Evolutionary conservation across 2,888 invertebrate genomes (phyloP), one percentile per base, ranked within the genome.

Genomic region (Phytoseiulus persimilis): DNA sequence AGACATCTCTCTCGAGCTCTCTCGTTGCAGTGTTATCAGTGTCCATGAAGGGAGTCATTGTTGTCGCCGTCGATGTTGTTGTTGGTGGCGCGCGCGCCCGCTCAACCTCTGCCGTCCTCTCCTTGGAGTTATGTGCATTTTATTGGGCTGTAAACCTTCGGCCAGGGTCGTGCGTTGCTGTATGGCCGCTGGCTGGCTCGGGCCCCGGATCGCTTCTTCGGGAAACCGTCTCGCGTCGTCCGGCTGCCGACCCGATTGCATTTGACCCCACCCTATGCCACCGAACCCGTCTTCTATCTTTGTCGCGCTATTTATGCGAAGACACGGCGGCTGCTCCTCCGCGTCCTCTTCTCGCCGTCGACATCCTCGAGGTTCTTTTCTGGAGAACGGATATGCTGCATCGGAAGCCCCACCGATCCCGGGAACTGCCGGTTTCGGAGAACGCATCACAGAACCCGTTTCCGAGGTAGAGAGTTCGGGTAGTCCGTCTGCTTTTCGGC

Each of bases 91-190:
- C 65, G 65, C 28, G 1, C 65, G 65, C 65, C 18, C 28, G 65
- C 65, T 65, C 65, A 65, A 65, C 65, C 65, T 65, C 65, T 65
- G 65, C 65, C 65, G 5, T 65, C 65, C 65, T 65, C 23, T 65
- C 65, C 65, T 65, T 65, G 65, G 65, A 65, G 65, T 65, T 65
- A 65, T 65, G 65, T 65, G 65, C 65, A 65, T 65, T 65, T 65
- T 65, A 65, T 65, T 65, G 65, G 65, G 65, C 65, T 65, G 65
- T 65, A 65, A 65, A 65, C 65, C 65, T 65, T 65, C 65, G 28
- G 23, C 65, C 65, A 28, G 65, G 65, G 65, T 65, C 65, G 65
- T 65, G 2, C 65, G 65, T 65, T 65, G 65, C 18, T 65, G 65
- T 65, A 65, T 65, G 65, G 65, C 65, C 28, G 65, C 65, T 28